Conservation (phyloP, 2,888 invertebrate genomes). For the Zelleria hepariella region DNA sequence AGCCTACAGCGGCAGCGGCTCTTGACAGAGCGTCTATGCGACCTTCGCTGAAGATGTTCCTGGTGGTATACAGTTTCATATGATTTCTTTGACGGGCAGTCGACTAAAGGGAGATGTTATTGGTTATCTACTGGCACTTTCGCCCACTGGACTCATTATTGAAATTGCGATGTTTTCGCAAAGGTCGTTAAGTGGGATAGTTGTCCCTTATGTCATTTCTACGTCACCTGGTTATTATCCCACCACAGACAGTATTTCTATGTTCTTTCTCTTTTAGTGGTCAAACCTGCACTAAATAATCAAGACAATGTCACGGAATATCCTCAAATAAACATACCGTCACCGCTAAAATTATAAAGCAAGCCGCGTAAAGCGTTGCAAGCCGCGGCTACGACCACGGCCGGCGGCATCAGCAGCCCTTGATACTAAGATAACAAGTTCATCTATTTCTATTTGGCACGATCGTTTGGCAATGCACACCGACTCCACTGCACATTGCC, state of each 20-base stretch:
- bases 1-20: background rate
- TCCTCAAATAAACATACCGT: too few relatives aligned
- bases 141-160: background rate
- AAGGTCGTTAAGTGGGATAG: background rate
- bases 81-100: background rate
- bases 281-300: background rate
- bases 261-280: too few relatives aligned
- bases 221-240: background rate
- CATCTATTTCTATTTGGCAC: slow-evolving; percentile 33
- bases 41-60: background rate
- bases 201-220: background rate
- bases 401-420: slow-evolving; percentile 24
- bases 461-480: slow-evolving; percentile 20
- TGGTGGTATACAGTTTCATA: background rate
- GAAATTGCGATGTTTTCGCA: background rate
- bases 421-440: slow-evolving; percentile 30
- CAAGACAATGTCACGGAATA: too few relatives aligned
- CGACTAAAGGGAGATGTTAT: background rate
- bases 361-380: background rate
- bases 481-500: background rate
- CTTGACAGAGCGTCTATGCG: background rate
- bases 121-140: background rate
- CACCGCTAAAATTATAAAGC: background rate
- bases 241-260: too few relatives aligned
- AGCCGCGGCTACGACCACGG: background rate